Conservation (phyloP, 2,888 invertebrate genomes). For the Danaus chrysippus region DNA sequence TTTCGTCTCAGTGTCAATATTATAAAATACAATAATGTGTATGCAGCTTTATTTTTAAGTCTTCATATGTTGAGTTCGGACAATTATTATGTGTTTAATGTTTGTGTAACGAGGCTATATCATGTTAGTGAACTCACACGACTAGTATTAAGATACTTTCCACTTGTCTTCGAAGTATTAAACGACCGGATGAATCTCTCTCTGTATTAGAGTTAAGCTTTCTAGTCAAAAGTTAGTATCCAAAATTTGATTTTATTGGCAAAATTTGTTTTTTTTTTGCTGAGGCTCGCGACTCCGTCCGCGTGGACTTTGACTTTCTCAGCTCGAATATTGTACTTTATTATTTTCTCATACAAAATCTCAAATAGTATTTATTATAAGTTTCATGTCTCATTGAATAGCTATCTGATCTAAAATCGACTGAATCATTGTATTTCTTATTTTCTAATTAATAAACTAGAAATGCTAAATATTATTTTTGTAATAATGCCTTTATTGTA, state of each 20-base stretch:
- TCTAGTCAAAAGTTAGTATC: slow-evolving; percentile 70
- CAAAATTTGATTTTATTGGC: slow-evolving; percentile 27
- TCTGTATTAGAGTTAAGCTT: slow-evolving; percentile 74
- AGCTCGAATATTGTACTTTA: no score
- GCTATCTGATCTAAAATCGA: no score
- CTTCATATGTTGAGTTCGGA: slow-evolving; percentile 34
- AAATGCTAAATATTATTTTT: no score
- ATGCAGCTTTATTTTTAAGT: slow-evolving; percentile 9
- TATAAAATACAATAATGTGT: slow-evolving; percentile 6
- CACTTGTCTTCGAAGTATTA: slow-evolving; percentile 60
- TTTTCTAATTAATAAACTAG: no score
- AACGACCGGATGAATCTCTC: slow-evolving; percentile 72
- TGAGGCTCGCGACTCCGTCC: background rate
- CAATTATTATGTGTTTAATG: slow-evolving; percentile 25
- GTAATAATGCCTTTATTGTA: no score
- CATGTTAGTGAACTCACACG: slow-evolving; percentile 31
- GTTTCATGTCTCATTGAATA: no score
- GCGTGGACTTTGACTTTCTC: no score
- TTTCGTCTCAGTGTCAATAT: background rate
- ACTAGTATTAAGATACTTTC: slow-evolving; percentile 35
- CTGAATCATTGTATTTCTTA: no score
- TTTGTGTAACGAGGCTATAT: slow-evolving; percentile 61
- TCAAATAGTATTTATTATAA: no score
- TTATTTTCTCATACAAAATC: no score
- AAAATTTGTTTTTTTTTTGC: slow-evolving; percentile 21